Evolutionary conservation across 2,113 vertebrate genomes (phyloP).

Genomic region (Cichladusa arquata): DNA sequence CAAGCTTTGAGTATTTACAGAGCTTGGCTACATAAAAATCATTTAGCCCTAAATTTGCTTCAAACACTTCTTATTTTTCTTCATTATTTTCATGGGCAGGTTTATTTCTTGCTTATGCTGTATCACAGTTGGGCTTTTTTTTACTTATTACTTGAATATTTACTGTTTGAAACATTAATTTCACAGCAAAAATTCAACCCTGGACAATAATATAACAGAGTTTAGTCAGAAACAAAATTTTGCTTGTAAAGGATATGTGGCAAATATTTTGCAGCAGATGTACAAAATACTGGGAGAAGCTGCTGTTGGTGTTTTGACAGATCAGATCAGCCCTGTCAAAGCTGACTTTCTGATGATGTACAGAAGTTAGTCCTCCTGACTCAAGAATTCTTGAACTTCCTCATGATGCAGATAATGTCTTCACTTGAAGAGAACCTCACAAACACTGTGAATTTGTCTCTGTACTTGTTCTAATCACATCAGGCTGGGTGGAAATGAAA

Average conservation of each 20-base stretch:
- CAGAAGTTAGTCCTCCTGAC: background rate
- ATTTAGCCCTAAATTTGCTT: background rate
- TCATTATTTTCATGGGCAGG: background rate
- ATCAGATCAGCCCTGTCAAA: background rate
- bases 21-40: background rate
- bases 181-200: background rate
- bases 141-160: background rate
- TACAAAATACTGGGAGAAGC: background rate
- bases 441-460: background rate
- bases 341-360: background rate
- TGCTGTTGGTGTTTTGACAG: background rate
- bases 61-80: background rate
- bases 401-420: background rate
- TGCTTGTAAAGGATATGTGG: accelerated
- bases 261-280: background rate
- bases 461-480: background rate
- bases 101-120: background rate
- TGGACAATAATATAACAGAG: background rate
- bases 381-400: background rate
- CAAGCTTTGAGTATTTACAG: background rate
- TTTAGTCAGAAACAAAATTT: background rate
- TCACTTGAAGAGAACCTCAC: background rate
- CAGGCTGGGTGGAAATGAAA: background rate
- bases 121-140: background rate
- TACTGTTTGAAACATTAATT: background rate